Evolutionary conservation across 2,797 vertebrate species (phyloP).

Genomic region (Crypturellus tataupa): DNA sequence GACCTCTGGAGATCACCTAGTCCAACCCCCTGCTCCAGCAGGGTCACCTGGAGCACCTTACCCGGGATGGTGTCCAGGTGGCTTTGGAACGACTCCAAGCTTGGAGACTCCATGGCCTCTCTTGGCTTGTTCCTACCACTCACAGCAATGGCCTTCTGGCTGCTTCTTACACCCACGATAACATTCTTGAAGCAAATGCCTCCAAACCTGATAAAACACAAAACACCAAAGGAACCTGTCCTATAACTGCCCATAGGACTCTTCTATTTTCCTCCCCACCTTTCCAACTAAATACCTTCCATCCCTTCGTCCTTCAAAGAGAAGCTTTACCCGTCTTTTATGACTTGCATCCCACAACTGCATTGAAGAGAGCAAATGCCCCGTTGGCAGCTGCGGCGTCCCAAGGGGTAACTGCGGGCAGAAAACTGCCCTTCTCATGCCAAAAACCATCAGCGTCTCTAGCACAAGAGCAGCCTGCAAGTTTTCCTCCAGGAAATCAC

Average conservation of each 20-base stretch:
- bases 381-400: not conserved
- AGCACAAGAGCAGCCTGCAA: not conserved
- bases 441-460: not conserved
- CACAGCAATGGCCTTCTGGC: not conserved
- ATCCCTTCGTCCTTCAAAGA: not conserved
- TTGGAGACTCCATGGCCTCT: too few relatives aligned
- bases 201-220: not conserved
- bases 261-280: not conserved
- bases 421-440: not conserved
- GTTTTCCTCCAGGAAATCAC: not conserved
- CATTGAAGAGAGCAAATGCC: not conserved
- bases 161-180: not conserved
- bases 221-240: not conserved
- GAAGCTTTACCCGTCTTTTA: not conserved
- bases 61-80: too few relatives aligned
- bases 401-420: not conserved
- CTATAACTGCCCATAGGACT: fast-evolving
- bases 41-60: not conserved
- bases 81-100: too few relatives aligned
- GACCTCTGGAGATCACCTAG: not conserved
- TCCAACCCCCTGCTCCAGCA: not conserved
- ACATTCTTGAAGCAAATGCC: not conserved
- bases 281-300: not conserved
- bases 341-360: fast-evolving
- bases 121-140: not conserved